These are phyloP conservation scores for Atherinomorus stipes DNA, from an alignment of 2,113 vertebrate genomes.

Conservation along the genomic window DNA sequence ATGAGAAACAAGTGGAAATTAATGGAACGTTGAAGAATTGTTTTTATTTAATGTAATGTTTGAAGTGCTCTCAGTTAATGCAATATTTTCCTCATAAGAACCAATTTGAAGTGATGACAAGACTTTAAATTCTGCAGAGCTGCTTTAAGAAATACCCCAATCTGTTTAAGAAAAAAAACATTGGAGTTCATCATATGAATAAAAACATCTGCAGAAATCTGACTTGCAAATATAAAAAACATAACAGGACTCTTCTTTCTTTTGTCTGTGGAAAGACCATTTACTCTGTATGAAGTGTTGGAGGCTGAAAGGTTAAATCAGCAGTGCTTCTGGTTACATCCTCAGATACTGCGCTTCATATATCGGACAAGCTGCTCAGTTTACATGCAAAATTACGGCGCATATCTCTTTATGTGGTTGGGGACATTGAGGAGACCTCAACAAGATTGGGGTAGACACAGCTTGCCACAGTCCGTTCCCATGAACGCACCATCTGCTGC, in stretches of 20 bases:
- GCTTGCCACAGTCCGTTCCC: constrained; percentile 36
- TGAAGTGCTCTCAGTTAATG: neutral
- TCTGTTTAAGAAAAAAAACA: no score
- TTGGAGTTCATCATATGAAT: neutral
- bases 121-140: neutral
- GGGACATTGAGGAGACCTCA: constrained; percentile 48
- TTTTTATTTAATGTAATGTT: neutral
- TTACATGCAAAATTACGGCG: constrained; percentile 48
- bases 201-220: neutral
- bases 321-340: constrained; percentile 6
- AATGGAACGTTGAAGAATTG: neutral
- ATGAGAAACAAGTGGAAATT: neutral
- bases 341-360: constrained; percentile 19
- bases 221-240: no score
- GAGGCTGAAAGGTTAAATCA: neutral
- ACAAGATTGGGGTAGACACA: constrained; percentile 43
- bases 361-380: constrained; percentile 14
- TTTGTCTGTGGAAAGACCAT: no score
- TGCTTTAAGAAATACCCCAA: neutral
- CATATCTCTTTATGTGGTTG: constrained; percentile 26
- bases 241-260: no score
- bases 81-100: neutral
- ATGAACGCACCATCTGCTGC: constrained; percentile 55
- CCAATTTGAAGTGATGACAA: neutral
- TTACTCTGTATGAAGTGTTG: no score